phyloP scores from a whole-genome alignment of 2,797 vertebrate species.

The Loriculus beryllinus region DNA sequence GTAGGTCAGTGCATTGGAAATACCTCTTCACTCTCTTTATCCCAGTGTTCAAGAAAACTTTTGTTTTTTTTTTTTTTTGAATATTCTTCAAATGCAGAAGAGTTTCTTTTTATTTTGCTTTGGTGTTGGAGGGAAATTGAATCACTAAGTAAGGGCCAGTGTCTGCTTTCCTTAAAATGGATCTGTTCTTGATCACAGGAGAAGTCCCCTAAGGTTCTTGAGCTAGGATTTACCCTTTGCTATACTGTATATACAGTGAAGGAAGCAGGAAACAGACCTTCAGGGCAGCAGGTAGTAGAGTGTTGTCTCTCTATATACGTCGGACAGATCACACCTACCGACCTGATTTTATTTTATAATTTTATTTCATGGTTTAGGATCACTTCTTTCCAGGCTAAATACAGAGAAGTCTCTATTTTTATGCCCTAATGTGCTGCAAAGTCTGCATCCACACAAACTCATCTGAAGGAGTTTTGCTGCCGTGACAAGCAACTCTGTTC shows the following conservation, averaged over 20 bases:
- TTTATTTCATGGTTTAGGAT: not conserved
- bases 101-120: not conserved
- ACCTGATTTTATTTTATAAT: not conserved
- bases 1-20: not conserved
- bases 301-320: not conserved
- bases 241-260: not conserved
- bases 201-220: not conserved
- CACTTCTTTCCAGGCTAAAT: not conserved
- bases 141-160: not conserved
- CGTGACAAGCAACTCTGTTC: not conserved
- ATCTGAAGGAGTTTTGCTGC: not conserved
- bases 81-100: not conserved
- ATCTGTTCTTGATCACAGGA: not conserved
- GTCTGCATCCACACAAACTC: not conserved
- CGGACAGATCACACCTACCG: not conserved
- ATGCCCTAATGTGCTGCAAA: not conserved
- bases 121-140: not conserved
- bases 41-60: not conserved
- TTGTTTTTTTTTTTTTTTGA: not conserved
- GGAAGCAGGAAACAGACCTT: not conserved
- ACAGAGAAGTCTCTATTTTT: not conserved
- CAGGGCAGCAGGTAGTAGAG: not conserved
- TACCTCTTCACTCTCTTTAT: not conserved
- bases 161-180: not conserved
- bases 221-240: not conserved